Percentiles rank a stretch among this genome's conserved stretches.
These are phyloP conservation scores for Himalopsyche japonica DNA, from an alignment of 2,888 invertebrate genomes.

Conservation along the genomic window DNA sequence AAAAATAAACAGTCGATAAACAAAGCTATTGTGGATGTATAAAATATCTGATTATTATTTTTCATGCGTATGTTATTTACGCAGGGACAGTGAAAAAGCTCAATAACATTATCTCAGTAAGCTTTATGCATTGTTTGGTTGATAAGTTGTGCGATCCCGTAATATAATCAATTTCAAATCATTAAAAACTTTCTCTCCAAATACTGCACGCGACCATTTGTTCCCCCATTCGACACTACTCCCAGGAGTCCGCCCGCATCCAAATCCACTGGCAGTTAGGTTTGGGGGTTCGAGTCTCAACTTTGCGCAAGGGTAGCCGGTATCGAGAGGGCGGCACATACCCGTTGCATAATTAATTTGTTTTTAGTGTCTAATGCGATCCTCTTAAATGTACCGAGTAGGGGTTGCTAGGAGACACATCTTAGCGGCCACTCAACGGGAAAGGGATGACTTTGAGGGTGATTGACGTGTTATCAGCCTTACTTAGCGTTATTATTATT, in stretches of 20 bases:
- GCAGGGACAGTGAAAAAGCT: too few relatives aligned
- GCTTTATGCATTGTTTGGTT: neutral
- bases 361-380: constrained; percentile 39
- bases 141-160: neutral
- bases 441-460: constrained; percentile 17
- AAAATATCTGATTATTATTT: too few relatives aligned
- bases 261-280: neutral
- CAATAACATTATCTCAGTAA: neutral
- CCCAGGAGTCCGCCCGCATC: neutral
- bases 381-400: constrained; percentile 25
- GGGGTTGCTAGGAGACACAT: constrained; percentile 29
- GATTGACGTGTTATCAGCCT: constrained; percentile 26
- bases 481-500: constrained; percentile 1
- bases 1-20: too few relatives aligned
- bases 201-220: neutral
- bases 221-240: neutral
- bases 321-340: neutral
- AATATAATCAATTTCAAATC: constrained; percentile 1
- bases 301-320: neutral
- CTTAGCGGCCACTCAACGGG: constrained; percentile 1
- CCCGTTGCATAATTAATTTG: constrained; percentile 41
- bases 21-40: too few relatives aligned
- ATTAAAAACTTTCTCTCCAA: neutral
- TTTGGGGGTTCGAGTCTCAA: neutral
- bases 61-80: too few relatives aligned